phyloP scores from a whole-genome alignment of 2,888 invertebrate genomes.

The Clunio marinus region DNA sequence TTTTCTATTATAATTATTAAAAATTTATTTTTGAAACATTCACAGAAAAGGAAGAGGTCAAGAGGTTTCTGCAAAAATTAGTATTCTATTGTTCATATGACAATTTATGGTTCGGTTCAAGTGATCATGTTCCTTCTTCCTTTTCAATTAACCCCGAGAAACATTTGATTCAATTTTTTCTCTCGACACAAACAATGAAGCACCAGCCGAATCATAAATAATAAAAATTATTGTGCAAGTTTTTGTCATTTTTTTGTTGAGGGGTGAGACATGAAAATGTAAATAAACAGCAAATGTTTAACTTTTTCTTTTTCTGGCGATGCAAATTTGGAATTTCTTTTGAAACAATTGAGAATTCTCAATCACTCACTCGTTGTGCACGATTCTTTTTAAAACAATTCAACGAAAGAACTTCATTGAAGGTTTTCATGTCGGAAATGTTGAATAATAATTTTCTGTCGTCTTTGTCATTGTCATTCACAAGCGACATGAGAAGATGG shows the following conservation, averaged over 20 bases:
- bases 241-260: not conserved
- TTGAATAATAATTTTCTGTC: not conserved
- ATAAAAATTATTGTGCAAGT: not conserved
- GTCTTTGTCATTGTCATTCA: not conserved
- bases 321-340: not conserved
- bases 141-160: not conserved
- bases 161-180: slow-evolving; percentile 7
- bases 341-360: not conserved
- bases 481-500: not conserved
- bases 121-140: not conserved
- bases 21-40: no score
- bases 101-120: no score
- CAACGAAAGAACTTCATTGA: no score
- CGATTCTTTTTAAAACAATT: not conserved
- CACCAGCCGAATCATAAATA: slow-evolving; percentile 2
- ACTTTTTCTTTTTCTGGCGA: not conserved
- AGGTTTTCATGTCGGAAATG: slow-evolving; percentile 24
- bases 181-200: not conserved
- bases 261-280: not conserved
- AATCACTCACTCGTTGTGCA: not conserved
- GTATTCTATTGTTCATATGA: not conserved
- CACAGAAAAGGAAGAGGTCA: no score
- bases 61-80: no score
- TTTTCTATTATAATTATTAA: no score
- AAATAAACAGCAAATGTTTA: not conserved